Evolutionary conservation across 64 coral and sea anemone species (phyloP).

Genomic region (Cladopsammia gracilis): DNA sequence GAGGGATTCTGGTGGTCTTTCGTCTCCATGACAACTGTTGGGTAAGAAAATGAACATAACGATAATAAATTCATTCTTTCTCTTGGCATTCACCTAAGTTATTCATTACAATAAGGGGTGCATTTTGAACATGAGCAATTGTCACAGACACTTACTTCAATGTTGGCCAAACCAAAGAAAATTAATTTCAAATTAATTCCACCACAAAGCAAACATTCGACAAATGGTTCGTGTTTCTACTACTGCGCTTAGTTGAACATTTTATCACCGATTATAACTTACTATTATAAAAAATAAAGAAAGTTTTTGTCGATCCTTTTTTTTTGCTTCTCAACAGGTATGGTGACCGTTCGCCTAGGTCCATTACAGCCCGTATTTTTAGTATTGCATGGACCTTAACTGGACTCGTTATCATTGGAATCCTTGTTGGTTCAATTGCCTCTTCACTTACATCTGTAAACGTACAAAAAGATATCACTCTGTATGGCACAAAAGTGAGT

Average conservation of each 20-base stretch:
- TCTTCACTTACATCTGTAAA: constrained; percentile 53
- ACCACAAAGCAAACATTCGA: too few species aligned
- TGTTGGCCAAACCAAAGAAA: too few species aligned
- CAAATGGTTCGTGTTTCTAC: too few species aligned
- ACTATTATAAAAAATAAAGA: background rate
- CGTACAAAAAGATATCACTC: constrained; percentile 5
- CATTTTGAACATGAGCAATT: too few species aligned
- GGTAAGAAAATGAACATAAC: background rate
- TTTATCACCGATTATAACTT: too few species aligned
- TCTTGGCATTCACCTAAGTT: background rate
- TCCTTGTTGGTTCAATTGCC: constrained; percentile 52
- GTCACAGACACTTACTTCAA: too few species aligned
- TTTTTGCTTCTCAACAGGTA: constrained; percentile 31
- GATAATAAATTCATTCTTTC: background rate
- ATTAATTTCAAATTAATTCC: too few species aligned
- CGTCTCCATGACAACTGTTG: constrained; percentile 60
- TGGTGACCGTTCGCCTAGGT: constrained; percentile 66
- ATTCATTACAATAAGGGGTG: background rate
- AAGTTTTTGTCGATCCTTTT: background rate
- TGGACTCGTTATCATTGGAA: constrained; percentile 59
- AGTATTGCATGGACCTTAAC: constrained; percentile 54
- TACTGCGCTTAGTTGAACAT: too few species aligned
- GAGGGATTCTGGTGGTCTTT: constrained; percentile 91
- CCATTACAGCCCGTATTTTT: constrained; percentile 57
- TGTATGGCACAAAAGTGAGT: constrained; percentile 82